Evolutionary conservation across 2,888 invertebrate species (phyloP).

Genomic region (Melieria crassipennis): DNA sequence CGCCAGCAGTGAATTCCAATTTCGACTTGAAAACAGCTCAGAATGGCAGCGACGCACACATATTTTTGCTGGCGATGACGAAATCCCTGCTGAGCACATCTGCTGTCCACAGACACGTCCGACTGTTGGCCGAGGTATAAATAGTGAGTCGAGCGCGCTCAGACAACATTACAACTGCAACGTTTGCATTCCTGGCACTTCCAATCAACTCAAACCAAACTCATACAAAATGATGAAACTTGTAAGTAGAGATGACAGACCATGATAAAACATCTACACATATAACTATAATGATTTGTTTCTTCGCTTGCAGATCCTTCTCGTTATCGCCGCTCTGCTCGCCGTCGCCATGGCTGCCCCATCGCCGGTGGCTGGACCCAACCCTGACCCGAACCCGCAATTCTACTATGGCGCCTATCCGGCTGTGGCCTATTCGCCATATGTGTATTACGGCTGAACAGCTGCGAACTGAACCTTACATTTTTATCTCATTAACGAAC

Average conservation of each 20-base stretch:
- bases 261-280: background rate
- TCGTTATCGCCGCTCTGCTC: slow-evolving; percentile 46
- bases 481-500: background rate
- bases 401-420: slow-evolving; percentile 37
- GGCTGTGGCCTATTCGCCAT: slow-evolving; percentile 37
- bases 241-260: slow-evolving; percentile 18
- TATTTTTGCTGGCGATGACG: slow-evolving; percentile 3
- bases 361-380: slow-evolving; percentile 38
- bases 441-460: slow-evolving; percentile 41
- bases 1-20: background rate
- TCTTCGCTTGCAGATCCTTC: slow-evolving; percentile 39
- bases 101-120: background rate
- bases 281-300: background rate
- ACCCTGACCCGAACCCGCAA: slow-evolving; percentile 38
- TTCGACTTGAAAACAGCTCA: background rate
- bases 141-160: background rate
- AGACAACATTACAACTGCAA: background rate
- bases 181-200: background rate
- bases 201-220: slow-evolving; percentile 2
- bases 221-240: slow-evolving; percentile 39
- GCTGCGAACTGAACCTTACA: too few relatives aligned
- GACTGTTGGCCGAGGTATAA: background rate
- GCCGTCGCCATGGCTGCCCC: slow-evolving; percentile 42
- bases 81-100: slow-evolving; percentile 5
- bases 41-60: background rate